Percentiles rank a stretch among this genome's conserved stretches.
phyloP scores from a whole-genome alignment of 2,888 invertebrate species.

The Harpagoxenus sublaevis region DNA sequence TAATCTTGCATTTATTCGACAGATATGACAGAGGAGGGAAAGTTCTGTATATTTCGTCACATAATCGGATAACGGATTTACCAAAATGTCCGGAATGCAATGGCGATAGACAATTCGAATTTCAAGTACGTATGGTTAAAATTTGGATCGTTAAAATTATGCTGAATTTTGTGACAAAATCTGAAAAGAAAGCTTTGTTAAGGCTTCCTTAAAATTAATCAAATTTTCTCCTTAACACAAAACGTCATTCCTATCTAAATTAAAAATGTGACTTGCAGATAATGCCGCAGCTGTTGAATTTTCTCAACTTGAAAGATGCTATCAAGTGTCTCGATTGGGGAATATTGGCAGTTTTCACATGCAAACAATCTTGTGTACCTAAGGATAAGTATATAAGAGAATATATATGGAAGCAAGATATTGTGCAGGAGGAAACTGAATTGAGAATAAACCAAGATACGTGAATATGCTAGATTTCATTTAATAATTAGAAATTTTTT shows the following conservation, averaged over 20 bases:
- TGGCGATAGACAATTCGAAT: conserved; percentile 94
- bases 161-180: background rate
- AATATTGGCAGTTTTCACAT: conserved; percentile 94
- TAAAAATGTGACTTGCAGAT: conserved; percentile 87
- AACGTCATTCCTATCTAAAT: background rate
- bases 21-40: conserved; percentile 92
- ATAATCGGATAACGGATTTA: conserved; percentile 87
- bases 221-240: background rate
- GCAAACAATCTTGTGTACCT: conserved; percentile 91
- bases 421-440: conserved; percentile 80
- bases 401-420: conserved; percentile 95
- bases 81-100: conserved; percentile 93
- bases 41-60: conserved; percentile 94
- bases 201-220: background rate
- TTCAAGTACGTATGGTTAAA: conserved; percentile 89
- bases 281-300: conserved; percentile 93
- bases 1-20: conserved; percentile 17
- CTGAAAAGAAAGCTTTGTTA: background rate
- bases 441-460: background rate
- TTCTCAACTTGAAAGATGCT: conserved; percentile 89
- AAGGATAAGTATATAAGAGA: conserved; percentile 92
- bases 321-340: conserved; percentile 95
- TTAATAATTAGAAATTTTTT: background rate
- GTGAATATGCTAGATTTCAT: background rate
- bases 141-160: background rate